A percentile compares a stretch with the other conserved stretches of the same genome.
Conservation (phyloP, 2,113 vertebrate genomes). For the Misgurnus mizolepis region DNA sequence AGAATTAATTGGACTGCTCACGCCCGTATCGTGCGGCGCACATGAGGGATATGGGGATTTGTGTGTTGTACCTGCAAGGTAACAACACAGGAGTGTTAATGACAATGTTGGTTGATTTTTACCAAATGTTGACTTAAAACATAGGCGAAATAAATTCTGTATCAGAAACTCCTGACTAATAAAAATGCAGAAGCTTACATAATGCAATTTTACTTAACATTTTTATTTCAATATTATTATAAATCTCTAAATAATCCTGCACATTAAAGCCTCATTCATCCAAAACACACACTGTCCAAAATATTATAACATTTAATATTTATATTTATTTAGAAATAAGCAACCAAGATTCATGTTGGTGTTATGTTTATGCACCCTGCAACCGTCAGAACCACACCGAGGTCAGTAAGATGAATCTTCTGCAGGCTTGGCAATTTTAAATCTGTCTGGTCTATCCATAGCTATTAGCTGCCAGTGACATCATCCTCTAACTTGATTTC, state of each 20-base stretch:
- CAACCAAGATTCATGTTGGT: too few relatives aligned
- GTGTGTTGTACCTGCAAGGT: constrained; percentile 19
- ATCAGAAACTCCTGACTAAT: background rate
- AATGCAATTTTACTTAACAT: too few relatives aligned
- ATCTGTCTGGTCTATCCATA: background rate
- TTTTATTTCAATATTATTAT: too few relatives aligned
- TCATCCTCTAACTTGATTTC: constrained; percentile 21
- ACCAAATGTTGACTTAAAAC: constrained; percentile 25
- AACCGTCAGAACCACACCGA: too few relatives aligned
- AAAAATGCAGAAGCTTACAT: too few relatives aligned
- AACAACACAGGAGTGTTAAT: background rate
- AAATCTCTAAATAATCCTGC: too few relatives aligned
- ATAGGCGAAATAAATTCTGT: background rate
- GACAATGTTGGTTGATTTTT: constrained; percentile 2
- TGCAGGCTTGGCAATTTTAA: background rate
- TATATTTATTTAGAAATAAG: too few relatives aligned
- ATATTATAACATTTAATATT: too few relatives aligned
- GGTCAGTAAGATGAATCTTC: background rate
- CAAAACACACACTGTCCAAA: too few relatives aligned
- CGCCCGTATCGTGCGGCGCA: background rate
- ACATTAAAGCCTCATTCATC: too few relatives aligned
- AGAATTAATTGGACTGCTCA: constrained; percentile 23
- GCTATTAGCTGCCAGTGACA: constrained; percentile 4
- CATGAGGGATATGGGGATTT: background rate
- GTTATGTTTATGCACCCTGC: too few relatives aligned